phyloP scores from a whole-genome alignment of 1,140 invertebrate species.

The Drosophila truncata region DNA sequence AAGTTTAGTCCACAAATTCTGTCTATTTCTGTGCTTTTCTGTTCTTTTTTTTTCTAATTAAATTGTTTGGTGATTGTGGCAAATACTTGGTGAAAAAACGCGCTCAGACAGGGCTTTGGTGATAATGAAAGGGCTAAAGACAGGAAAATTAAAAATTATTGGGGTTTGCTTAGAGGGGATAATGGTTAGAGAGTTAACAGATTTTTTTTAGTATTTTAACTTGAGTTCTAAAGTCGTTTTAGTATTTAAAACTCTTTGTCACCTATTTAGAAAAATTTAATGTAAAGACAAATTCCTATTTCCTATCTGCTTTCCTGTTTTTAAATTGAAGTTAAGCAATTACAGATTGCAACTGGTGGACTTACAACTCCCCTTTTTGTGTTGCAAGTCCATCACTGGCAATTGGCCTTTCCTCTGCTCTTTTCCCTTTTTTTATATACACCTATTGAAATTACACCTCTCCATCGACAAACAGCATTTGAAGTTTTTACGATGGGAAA shows the following conservation, averaged over 20 bases:
- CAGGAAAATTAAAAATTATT: constrained; percentile 24
- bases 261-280: neutral
- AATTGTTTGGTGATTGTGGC: constrained; percentile 65
- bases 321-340: constrained; percentile 35
- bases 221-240: too few species aligned
- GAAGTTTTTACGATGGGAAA: constrained; percentile 60
- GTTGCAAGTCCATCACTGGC: constrained; percentile 29
- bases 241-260: neutral
- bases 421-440: constrained; percentile 10
- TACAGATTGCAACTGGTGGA: constrained; percentile 23
- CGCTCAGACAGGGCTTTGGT: neutral
- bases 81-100: constrained; percentile 55
- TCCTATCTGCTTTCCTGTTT: neutral
- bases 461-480: constrained; percentile 42
- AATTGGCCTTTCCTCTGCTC: constrained; percentile 8
- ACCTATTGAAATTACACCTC: constrained; percentile 50
- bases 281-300: neutral
- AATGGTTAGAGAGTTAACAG: neutral
- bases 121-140: constrained; percentile 29
- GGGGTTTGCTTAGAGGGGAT: neutral
- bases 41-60: constrained; percentile 33
- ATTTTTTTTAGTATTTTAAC: neutral
- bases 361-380: constrained; percentile 1
- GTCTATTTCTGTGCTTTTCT: neutral
- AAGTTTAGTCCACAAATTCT: constrained; percentile 36